These are phyloP conservation scores for Diabrotica undecimpunctata DNA, from an alignment of 1,140 invertebrate species.

Conservation along the genomic window DNA sequence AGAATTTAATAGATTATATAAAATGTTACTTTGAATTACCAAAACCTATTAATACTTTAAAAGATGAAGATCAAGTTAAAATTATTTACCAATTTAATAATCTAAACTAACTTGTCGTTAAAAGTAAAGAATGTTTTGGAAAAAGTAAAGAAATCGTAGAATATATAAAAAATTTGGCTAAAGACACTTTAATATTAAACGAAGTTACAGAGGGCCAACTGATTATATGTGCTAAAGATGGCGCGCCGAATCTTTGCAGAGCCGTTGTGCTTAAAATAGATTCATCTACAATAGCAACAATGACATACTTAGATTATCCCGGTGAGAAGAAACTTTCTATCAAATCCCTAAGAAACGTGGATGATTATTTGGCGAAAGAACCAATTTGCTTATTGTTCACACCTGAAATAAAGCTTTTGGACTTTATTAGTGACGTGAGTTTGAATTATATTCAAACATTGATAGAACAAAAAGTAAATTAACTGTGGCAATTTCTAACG, in stretches of 20 bases:
- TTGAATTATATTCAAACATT: conserved; percentile 11
- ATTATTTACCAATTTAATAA: conserved; percentile 9
- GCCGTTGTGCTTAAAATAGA: conserved; percentile 7
- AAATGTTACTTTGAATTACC: conserved; percentile 15
- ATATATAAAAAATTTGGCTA: conserved; percentile 15
- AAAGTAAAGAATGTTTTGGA: conserved; percentile 18
- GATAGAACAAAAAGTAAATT: conserved; percentile 13
- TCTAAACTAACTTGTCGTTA: conserved; percentile 16
- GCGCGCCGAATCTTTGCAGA: conserved; percentile 9
- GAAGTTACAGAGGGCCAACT: conserved; percentile 23
- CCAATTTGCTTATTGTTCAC: conserved; percentile 11
- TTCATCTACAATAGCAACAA: not conserved
- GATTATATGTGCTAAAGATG: conserved; percentile 24
- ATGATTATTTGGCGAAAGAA: conserved; percentile 13
- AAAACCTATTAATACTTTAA: conserved; percentile 2
- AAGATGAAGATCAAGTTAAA: conserved; percentile 20
- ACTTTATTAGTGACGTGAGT: conserved; percentile 2
- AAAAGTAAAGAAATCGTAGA: conserved; percentile 19
- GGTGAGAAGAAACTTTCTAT: conserved; percentile 14
- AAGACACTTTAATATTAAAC: conserved; percentile 1
- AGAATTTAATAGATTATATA: too few relatives aligned
- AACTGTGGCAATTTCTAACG: conserved; percentile 15
- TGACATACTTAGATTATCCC: conserved; percentile 24
- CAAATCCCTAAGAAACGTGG: conserved; percentile 21
- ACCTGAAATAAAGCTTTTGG: conserved; percentile 8